phyloP scores from a whole-genome alignment of 2,888 invertebrate species.

The Agriotes lineatus region DNA sequence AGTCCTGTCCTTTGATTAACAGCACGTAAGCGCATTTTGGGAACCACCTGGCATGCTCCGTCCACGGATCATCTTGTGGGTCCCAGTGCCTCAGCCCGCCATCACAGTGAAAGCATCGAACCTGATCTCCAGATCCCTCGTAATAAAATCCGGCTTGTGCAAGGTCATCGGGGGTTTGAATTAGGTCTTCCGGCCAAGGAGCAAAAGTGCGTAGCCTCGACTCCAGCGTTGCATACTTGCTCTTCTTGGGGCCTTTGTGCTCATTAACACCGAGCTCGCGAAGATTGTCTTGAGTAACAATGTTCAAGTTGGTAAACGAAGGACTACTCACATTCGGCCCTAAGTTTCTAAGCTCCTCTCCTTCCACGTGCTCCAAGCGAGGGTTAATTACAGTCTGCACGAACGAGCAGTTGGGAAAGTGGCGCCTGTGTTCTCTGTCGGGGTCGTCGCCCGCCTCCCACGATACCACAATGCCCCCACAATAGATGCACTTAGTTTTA shows the following conservation, averaged over 20 bases:
- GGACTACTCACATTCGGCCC: conserved; percentile 2
- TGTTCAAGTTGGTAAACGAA: conserved; percentile 42
- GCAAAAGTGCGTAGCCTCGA: conserved; percentile 77
- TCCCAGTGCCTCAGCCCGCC: conserved; percentile 94
- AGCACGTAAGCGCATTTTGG: conserved; percentile 87
- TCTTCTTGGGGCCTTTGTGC: conserved; percentile 74
- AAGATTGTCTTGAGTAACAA: conserved; percentile 64
- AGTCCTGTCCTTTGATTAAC: conserved; percentile 85
- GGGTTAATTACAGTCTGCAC: conserved; percentile 65
- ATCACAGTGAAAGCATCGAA: conserved; percentile 95
- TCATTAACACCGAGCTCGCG: conserved; percentile 72
- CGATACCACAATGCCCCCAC: conserved; percentile 76
- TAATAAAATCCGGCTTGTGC: conserved; percentile 93
- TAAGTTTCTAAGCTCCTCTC: background rate
- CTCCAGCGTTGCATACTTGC: conserved; percentile 77
- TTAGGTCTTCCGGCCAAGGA: conserved; percentile 82
- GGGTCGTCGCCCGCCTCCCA: conserved; percentile 80
- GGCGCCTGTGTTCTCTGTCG: conserved; percentile 74
- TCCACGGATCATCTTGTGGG: conserved; percentile 90
- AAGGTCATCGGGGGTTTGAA: conserved; percentile 81
- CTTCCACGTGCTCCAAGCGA: conserved; percentile 51
- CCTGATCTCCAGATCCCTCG: conserved; percentile 79
- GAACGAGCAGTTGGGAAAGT: conserved; percentile 73
- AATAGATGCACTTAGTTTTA: conserved; percentile 85
- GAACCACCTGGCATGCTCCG: conserved; percentile 95